These are phyloP conservation scores for Euplagia quadripunctaria DNA, from an alignment of 2,888 invertebrate species.

Conservation along the genomic window DNA sequence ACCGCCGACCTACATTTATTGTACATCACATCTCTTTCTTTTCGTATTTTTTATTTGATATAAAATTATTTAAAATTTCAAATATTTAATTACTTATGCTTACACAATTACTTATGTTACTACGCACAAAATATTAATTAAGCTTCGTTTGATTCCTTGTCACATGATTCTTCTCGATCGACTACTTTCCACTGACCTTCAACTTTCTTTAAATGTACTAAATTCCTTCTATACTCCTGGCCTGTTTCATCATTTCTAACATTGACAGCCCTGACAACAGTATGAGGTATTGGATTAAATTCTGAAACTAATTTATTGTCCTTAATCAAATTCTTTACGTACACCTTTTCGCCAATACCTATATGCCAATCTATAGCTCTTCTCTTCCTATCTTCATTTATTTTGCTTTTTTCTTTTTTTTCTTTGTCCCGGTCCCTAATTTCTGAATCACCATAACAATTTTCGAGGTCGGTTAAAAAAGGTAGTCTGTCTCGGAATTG, in stretches of 20 bases:
- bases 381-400: conserved; percentile 13
- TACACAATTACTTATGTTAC: too few species aligned
- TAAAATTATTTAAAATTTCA: too few species aligned
- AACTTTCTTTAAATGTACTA: not conserved
- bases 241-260: not conserved
- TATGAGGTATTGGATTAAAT: not conserved
- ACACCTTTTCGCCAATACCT: conserved; percentile 32
- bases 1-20: too few species aligned
- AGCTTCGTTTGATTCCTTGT: too few species aligned
- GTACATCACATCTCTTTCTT: too few species aligned
- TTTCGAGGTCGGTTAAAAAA: conserved; percentile 18
- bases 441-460: conserved; percentile 25
- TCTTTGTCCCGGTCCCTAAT: conserved; percentile 36
- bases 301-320: too few species aligned
- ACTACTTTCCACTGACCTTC: not conserved
- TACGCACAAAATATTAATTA: too few species aligned
- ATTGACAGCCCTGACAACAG: not conserved
- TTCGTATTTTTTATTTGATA: too few species aligned
- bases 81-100: too few species aligned
- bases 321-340: too few species aligned
- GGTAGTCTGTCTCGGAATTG: conserved; percentile 48
- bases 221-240: not conserved
- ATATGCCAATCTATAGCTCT: conserved; percentile 19
- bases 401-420: conserved; percentile 33
- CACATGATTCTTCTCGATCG: too few species aligned